Conservation (phyloP, 2,888 invertebrate species). For the Baccha elongata region DNA sequence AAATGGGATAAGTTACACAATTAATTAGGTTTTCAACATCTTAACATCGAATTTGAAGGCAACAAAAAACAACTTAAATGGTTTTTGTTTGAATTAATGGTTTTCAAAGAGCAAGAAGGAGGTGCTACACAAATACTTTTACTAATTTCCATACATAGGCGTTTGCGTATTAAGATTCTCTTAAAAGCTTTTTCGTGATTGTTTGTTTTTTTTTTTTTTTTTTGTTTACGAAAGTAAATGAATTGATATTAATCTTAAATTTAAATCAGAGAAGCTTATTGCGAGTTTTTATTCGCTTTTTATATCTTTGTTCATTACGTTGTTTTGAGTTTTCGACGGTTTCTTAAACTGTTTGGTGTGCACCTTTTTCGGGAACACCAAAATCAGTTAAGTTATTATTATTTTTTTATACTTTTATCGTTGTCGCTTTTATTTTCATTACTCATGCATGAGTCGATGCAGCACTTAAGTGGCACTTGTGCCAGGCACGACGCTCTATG, state of each 20-base stretch:
- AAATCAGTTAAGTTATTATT: conserved; percentile 18
- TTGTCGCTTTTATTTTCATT: conserved; percentile 84
- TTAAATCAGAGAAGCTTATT: neutral
- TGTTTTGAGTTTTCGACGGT: neutral
- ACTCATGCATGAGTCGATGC: conserved; percentile 88
- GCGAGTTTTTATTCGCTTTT: neutral
- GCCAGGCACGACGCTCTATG: conserved; percentile 76
- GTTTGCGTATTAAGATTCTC: neutral
- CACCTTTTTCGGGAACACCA: conserved; percentile 72
- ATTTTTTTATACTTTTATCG: neutral
- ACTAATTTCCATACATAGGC: no score
- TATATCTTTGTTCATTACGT: conserved; percentile 4
- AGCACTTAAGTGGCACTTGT: conserved; percentile 82
- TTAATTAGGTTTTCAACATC: neutral
- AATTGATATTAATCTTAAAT: neutral
- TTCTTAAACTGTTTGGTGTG: conserved; percentile 43
- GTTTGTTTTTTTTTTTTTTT: neutral
- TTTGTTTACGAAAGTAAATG: neutral
- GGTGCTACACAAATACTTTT: neutral
- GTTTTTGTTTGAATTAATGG: neutral
- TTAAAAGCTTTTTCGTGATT: neutral
- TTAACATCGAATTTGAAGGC: neutral
- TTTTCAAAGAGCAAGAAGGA: neutral
- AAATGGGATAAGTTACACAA: neutral
- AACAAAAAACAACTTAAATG: neutral